Percentiles rank a stretch among this genome's conserved stretches.
Conservation (phyloP, 2,113 vertebrate genomes). For the Clupea harengus region DNA sequence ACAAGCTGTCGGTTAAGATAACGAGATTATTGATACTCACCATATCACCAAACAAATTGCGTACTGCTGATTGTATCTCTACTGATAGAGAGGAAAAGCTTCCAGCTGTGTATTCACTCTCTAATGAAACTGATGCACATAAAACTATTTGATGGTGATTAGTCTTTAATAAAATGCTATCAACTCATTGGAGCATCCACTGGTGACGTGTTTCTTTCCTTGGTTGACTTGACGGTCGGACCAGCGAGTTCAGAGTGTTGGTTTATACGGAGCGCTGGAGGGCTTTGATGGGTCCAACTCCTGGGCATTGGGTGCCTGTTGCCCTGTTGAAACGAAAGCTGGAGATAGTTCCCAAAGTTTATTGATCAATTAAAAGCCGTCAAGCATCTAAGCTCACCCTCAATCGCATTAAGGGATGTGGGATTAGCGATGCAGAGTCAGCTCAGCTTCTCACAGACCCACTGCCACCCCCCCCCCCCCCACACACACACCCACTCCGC, state of each 20-base stretch:
- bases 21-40: background rate
- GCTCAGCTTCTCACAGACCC: constrained; percentile 45
- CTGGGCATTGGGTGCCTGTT: background rate
- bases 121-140: background rate
- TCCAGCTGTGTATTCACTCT: too few species aligned
- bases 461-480: background rate
- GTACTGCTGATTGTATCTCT: too few species aligned
- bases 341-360: constrained; percentile 52
- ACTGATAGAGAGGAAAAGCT: background rate
- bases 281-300: background rate
- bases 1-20: background rate
- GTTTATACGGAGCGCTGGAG: background rate
- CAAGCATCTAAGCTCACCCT: constrained; percentile 36
- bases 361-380: constrained; percentile 49
- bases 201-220: background rate
- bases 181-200: background rate
- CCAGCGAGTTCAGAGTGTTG: background rate
- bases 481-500: background rate
- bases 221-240: background rate
- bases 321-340: constrained; percentile 19
- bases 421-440: constrained; percentile 56
- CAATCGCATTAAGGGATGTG: constrained; percentile 49
- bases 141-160: too few species aligned
- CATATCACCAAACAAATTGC: background rate
- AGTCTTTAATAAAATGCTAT: background rate